Evolutionary conservation across 2,888 invertebrate species (phyloP).

Genomic region (Cantharis nigra): DNA sequence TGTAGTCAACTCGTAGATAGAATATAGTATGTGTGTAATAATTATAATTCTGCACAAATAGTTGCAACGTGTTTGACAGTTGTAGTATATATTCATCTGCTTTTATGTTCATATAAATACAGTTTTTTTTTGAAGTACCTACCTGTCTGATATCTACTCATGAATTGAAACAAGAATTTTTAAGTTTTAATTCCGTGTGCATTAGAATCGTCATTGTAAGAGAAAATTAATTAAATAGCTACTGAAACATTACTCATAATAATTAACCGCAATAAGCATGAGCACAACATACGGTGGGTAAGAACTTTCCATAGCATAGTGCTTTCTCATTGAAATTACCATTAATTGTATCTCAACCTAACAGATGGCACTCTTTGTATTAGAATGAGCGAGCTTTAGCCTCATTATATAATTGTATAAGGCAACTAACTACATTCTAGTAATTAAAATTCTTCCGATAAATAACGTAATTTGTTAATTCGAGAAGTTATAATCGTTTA

Average conservation of each 20-base stretch:
- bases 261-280: slow-evolving; percentile 22
- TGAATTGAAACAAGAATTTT: not conserved
- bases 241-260: slow-evolving; percentile 5
- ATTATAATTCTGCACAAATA: slow-evolving; percentile 23
- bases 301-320: slow-evolving; percentile 20
- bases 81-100: slow-evolving; percentile 7
- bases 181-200: not conserved
- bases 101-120: not conserved
- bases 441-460: slow-evolving; percentile 7
- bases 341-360: slow-evolving; percentile 35
- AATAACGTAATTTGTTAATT: not conserved
- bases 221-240: not conserved
- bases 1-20: not conserved
- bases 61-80: slow-evolving; percentile 25
- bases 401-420: not conserved
- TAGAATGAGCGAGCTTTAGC: slow-evolving; percentile 23
- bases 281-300: slow-evolving; percentile 21
- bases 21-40: slow-evolving; percentile 10
- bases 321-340: slow-evolving; percentile 30
- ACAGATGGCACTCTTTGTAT: slow-evolving; percentile 31
- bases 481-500: no score
- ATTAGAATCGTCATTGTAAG: not conserved
- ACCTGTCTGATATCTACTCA: not conserved
- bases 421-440: slow-evolving; percentile 4
- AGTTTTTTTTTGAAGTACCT: not conserved